phyloP scores from a whole-genome alignment of 2,888 invertebrate species.

The Microctonus aethiopoides region DNA sequence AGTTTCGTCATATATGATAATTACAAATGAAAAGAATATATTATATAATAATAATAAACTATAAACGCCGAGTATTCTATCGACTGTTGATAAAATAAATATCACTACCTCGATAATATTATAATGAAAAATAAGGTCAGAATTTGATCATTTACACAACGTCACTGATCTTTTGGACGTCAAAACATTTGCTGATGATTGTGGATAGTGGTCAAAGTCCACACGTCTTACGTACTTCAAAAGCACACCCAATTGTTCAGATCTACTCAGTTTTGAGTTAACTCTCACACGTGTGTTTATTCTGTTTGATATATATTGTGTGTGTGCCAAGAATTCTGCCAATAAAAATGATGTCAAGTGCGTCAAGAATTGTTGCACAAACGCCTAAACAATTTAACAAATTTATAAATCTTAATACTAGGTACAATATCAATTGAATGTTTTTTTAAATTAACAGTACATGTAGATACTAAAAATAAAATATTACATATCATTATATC shows the following conservation, averaged over 20 bases:
- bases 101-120: too few species aligned
- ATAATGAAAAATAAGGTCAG: not conserved
- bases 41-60: too few species aligned
- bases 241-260: not conserved
- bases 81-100: constrained; percentile 1
- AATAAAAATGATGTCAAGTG: constrained; percentile 39
- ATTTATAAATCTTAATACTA: constrained; percentile 42
- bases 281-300: not conserved
- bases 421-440: constrained; percentile 34
- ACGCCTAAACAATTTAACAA: constrained; percentile 43
- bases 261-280: not conserved
- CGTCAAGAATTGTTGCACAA: constrained; percentile 40
- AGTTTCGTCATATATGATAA: too few species aligned
- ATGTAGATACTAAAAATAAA: too few species aligned
- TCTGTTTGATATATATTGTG: not conserved
- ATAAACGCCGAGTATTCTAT: not conserved
- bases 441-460: too few species aligned
- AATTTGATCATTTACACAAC: not conserved
- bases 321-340: not conserved
- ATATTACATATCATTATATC: too few species aligned
- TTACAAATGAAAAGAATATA: too few species aligned
- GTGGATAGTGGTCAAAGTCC: not conserved
- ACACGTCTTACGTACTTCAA: not conserved
- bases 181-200: not conserved
- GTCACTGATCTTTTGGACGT: not conserved